Conservation (phyloP, 2,888 invertebrate genomes). For the Lysandra bellargus region DNA sequence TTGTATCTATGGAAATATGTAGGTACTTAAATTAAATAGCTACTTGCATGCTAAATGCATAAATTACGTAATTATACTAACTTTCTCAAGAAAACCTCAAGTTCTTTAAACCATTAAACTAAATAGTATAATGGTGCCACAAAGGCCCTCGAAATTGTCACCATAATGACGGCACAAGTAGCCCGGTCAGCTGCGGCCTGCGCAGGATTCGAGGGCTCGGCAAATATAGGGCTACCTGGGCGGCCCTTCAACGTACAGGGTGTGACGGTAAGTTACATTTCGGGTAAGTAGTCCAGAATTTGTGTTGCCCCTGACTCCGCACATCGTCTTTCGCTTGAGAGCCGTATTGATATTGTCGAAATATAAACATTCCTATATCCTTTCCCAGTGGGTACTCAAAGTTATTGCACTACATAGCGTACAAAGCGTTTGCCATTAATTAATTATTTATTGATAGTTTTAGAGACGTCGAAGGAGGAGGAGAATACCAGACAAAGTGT, state of each 20-base stretch:
- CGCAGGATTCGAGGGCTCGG: slow-evolving; percentile 30
- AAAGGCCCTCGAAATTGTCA: slow-evolving; percentile 4
- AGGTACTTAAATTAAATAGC: no score
- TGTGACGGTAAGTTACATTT: not conserved
- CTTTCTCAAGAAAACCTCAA: not conserved
- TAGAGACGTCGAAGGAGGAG: no score
- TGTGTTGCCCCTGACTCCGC: no score
- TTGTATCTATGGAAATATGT: not conserved
- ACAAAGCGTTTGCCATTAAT: no score
- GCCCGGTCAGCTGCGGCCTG: slow-evolving; percentile 23
- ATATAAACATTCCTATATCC: no score
- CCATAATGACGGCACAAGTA: not conserved
- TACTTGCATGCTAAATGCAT: no score
- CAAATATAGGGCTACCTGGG: slow-evolving; percentile 37
- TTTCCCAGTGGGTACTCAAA: no score
- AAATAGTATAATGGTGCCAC: not conserved
- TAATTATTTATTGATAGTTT: no score
- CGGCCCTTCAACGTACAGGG: slow-evolving; percentile 37
- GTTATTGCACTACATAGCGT: no score
- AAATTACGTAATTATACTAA: not conserved
- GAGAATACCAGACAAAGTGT: no score
- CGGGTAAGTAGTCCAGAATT: not conserved
- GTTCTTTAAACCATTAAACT: not conserved
- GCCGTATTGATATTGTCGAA: no score
- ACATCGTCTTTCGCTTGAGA: no score